Evolutionary conservation across 2,113 vertebrate genomes (phyloP).

Genomic region (Progne subis): DNA sequence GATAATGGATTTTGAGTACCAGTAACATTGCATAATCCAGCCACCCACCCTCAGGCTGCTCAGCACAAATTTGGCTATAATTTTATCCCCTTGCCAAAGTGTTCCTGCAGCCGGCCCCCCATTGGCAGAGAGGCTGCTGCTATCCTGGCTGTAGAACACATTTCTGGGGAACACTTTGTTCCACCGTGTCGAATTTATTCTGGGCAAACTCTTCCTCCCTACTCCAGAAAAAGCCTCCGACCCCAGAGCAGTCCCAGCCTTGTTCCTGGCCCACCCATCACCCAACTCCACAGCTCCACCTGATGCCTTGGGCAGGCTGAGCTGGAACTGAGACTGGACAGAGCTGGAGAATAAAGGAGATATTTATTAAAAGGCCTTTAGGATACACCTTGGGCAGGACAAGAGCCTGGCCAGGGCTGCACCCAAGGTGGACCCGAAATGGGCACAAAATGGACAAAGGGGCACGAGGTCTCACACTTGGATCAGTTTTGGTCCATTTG

Average conservation of each 20-base stretch:
- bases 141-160: not conserved
- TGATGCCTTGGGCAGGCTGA: not conserved
- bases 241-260: not conserved
- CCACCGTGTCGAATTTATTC: not conserved
- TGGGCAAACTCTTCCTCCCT: not conserved
- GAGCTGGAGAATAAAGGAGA: no score
- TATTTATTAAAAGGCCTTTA: no score
- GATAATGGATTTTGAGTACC: not conserved
- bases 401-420: no score
- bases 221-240: rapidly evolving
- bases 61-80: not conserved
- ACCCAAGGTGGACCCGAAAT: no score
- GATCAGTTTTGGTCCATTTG: no score
- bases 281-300: not conserved
- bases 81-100: not conserved
- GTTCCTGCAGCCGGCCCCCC: conserved; percentile 31
- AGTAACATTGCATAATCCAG: not conserved
- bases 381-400: no score
- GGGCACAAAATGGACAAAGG: no score
- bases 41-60: conserved; percentile 49
- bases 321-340: no score
- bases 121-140: not conserved
- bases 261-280: not conserved
- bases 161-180: conserved; percentile 42
- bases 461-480: no score